These are phyloP conservation scores for Limulus polyphemus DNA, from an alignment of 2,888 invertebrate species.

Conservation along the genomic window DNA sequence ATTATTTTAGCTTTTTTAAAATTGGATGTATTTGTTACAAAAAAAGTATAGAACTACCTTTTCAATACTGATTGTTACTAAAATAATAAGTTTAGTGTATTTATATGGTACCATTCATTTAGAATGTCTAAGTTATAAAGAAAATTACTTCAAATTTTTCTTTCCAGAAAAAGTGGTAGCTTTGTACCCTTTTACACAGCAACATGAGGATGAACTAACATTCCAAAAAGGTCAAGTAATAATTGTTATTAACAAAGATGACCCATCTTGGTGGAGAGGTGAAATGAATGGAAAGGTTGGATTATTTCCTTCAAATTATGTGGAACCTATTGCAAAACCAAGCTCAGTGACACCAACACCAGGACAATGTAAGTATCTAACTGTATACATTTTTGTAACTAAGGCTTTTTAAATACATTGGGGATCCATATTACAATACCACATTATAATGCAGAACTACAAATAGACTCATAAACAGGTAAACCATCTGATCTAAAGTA, in stretches of 20 bases:
- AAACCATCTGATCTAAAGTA: no score
- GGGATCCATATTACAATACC: no score
- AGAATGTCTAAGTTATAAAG: background rate
- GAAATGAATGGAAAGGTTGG: constrained; percentile 78
- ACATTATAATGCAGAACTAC: no score
- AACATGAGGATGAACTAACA: constrained; percentile 86
- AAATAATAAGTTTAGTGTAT: background rate
- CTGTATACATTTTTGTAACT: no score
- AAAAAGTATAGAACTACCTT: background rate
- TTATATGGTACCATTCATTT: background rate
- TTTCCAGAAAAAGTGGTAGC: constrained; percentile 72
- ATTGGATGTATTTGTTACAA: no score
- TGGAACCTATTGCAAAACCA: constrained; percentile 43
- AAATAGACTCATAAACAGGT: no score
- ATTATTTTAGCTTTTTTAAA: no score
- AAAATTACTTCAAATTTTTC: constrained; percentile 10
- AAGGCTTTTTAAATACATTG: no score
- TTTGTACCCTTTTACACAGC: constrained; percentile 82
- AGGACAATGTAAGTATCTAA: constrained; percentile 15
- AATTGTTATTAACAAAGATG: constrained; percentile 74
- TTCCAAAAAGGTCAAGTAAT: constrained; percentile 86
- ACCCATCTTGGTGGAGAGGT: constrained; percentile 97
- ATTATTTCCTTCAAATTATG: constrained; percentile 92
- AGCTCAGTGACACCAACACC: constrained; percentile 7
- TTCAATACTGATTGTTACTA: background rate